Percentiles rank a stretch among this genome's conserved stretches.
These are phyloP conservation scores for Cacoxenus indagator DNA, from an alignment of 2,888 invertebrate genomes.

Conservation along the genomic window DNA sequence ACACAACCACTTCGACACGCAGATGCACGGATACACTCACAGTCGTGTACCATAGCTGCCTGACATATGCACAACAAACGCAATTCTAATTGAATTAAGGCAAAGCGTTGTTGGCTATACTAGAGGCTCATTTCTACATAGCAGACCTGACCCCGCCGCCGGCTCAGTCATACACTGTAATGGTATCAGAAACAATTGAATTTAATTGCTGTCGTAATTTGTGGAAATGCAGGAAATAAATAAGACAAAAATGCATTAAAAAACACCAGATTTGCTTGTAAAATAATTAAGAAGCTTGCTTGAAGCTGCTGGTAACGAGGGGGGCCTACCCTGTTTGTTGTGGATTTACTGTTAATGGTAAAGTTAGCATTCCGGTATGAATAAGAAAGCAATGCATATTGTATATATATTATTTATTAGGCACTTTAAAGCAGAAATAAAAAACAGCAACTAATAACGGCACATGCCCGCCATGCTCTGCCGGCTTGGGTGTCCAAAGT, in stretches of 20 bases:
- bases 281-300: conserved; percentile 49
- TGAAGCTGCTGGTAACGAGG: background rate
- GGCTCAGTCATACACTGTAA: conserved; percentile 5
- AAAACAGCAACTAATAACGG: background rate
- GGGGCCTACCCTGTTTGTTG: background rate
- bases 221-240: conserved; percentile 22
- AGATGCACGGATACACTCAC: background rate
- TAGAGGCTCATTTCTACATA: conserved; percentile 35
- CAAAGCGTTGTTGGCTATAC: conserved; percentile 43
- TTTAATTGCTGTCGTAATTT: conserved; percentile 60
- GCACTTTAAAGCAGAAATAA: background rate
- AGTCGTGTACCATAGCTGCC: conserved; percentile 22
- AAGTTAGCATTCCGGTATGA: background rate
- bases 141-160: background rate
- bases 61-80: conserved; percentile 35
- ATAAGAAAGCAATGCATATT: background rate
- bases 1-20: no score
- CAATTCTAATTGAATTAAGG: conserved; percentile 63
- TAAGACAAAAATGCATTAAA: background rate
- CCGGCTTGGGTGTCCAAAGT: background rate
- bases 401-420: conserved; percentile 4
- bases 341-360: conserved; percentile 8
- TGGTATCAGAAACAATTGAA: conserved; percentile 60
- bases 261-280: conserved; percentile 42
- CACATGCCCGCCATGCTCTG: background rate